Conservation (phyloP, 2,888 invertebrate genomes). For the Lutraria lutraria region DNA sequence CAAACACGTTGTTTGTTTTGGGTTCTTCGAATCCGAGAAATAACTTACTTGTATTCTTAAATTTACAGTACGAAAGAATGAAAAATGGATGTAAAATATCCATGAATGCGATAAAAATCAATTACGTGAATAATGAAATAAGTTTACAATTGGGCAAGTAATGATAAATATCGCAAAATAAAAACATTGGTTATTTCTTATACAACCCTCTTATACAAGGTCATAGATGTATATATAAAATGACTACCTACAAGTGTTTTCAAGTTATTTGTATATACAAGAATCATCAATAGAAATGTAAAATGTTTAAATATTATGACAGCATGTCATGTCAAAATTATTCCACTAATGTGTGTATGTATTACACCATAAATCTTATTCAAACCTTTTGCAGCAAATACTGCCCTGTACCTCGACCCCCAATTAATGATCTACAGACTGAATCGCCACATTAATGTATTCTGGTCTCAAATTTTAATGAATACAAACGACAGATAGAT, state of each 20-base stretch:
- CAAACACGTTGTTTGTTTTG: too few species aligned
- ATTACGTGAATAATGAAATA: too few species aligned
- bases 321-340: background rate
- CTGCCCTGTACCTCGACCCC: background rate
- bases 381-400: slow-evolving; percentile 7
- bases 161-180: too few species aligned
- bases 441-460: slow-evolving; percentile 3
- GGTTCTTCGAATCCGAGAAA: too few species aligned
- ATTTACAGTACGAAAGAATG: too few species aligned
- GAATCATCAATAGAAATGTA: background rate
- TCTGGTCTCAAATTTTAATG: slow-evolving; percentile 1
- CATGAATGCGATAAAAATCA: too few species aligned
- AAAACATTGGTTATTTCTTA: background rate
- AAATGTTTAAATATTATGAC: slow-evolving; percentile 28
- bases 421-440: background rate
- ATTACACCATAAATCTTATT: background rate
- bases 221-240: background rate
- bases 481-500: background rate
- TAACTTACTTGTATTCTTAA: too few species aligned
- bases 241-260: background rate
- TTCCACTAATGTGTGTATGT: background rate
- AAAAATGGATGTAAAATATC: too few species aligned
- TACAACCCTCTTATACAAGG: background rate
- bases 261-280: slow-evolving; percentile 17
- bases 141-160: too few species aligned